Base-by-base conservation (phyloP, 2,113 vertebrate species). In the Tor tambroides region DNA sequence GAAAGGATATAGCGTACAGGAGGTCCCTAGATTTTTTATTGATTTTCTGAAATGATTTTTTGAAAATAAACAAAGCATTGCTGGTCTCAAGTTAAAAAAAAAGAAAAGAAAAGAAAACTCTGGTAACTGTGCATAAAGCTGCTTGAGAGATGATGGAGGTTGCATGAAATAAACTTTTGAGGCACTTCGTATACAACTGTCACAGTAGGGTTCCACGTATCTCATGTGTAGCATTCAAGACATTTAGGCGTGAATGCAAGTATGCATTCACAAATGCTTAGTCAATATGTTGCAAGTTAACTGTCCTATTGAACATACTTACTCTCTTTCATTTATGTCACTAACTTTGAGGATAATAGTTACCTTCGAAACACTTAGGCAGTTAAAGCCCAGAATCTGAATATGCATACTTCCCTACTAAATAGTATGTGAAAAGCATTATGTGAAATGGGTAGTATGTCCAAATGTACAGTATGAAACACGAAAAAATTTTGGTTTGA, bases 131-230 rank as follows among this genome's bases (percentile, higher is more conserved):
- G 56, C 35, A 38, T 43, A 8, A 88, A 89, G 76, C 91, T 92
- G 75, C 91, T 92, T 85, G 81, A 85, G 46, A 80, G 51, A 83
- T 30, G 89, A 74, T 46, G 59, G 32, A 69, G 59, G 71, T 81
- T 1, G 67, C 85, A 93, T 94, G 91, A 96, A 95, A 92, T 87
- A 92, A 88, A 88, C 92, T 94, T 95, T 96, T 96, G 92, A 12
- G 43, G 90, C 0, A 88, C 69, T 90, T 90, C 76, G 92, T 95
- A 94, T 95, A 95, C 91, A 94, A 93, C 91, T 91, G 95, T 89
- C 89, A 88, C 90, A 94, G 91, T 90, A 92, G 88, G 67, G 94
- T 46, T 46, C 11, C 43, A 46, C 43, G 41, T 12, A 46, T 46
- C 2, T 46, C 3, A 46, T 3, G 2, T 12, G 11, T 1, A 46